These are phyloP conservation scores for Phymorhynchus buccinoides DNA, from an alignment of 1,140 invertebrate genomes.

Conservation along the genomic window DNA sequence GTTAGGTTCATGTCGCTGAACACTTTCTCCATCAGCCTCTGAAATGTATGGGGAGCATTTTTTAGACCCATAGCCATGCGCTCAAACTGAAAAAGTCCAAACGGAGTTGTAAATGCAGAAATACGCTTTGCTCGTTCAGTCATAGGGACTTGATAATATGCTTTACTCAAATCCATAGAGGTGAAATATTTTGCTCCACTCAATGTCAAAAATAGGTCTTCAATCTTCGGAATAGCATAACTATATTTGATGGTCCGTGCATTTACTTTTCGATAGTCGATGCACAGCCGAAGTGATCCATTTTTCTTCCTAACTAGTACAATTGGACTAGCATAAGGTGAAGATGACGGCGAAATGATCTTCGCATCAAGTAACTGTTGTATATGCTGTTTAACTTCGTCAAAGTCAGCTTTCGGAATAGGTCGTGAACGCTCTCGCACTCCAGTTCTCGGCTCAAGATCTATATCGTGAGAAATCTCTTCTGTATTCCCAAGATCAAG, in stretches of 20 bases:
- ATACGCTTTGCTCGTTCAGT: background rate
- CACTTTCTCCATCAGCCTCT: constrained; percentile 1
- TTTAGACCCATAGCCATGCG: background rate
- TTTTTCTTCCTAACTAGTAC: constrained; percentile 29
- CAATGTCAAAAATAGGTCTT: constrained; percentile 9
- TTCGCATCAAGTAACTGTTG: background rate
- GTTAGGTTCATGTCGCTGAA: constrained; percentile 8
- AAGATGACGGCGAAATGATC: background rate
- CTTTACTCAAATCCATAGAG: background rate
- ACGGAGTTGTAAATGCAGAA: background rate
- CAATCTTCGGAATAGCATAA: background rate
- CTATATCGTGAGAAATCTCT: background rate
- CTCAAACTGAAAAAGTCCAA: constrained; percentile 10
- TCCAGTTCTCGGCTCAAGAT: background rate
- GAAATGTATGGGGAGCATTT: constrained; percentile 11
- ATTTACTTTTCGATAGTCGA: background rate
- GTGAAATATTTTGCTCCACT: background rate
- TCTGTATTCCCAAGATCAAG: background rate
- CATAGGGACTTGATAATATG: constrained; percentile 29
- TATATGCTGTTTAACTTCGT: background rate
- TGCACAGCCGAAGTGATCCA: constrained; percentile 4
- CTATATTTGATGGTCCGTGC: background rate
- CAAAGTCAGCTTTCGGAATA: background rate
- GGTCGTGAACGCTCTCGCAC: background rate
- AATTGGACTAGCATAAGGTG: background rate